Percentiles rank a stretch among this genome's conserved stretches.
phyloP scores from a whole-genome alignment of 2,113 vertebrate species.

The Ophiodon elongatus region DNA sequence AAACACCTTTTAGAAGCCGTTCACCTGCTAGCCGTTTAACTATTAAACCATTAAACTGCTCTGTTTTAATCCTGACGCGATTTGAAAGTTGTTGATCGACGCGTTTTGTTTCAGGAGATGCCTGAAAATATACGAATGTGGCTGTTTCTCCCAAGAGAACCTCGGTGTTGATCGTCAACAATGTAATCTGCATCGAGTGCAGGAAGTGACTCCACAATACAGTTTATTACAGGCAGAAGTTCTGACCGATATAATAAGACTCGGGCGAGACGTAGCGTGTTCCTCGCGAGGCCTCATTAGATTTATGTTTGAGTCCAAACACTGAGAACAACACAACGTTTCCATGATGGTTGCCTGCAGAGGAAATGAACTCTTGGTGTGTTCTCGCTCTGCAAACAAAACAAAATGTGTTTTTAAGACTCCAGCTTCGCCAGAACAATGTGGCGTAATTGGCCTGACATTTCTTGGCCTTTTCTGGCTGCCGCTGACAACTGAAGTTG shows the following conservation, averaged over 20 bases:
- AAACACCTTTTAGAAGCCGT: not conserved
- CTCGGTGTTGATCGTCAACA: not conserved
- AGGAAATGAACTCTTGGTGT: conserved; percentile 49
- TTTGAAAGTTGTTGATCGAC: not conserved
- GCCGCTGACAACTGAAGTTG: conserved; percentile 41
- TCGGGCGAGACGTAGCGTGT: not conserved
- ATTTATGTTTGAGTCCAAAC: conserved; percentile 7
- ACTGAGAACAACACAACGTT: not conserved
- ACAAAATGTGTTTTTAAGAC: conserved; percentile 36
- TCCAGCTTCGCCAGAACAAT: conserved; percentile 39
- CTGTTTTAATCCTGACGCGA: not conserved
- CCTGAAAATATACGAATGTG: not conserved
- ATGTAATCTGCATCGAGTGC: not conserved
- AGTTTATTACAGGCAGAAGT: not conserved
- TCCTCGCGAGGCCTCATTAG: not conserved
- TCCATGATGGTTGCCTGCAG: not conserved
- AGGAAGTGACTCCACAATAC: conserved; percentile 2
- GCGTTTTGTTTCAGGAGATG: not conserved
- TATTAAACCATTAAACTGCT: not conserved
- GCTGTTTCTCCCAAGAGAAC: not conserved
- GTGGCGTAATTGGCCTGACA: conserved; percentile 38
- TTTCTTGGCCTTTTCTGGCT: conserved; percentile 51
- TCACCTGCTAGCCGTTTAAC: not conserved
- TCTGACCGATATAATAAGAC: too few relatives aligned
- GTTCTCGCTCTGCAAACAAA: conserved; percentile 32